Percentiles rank a stretch among this genome's conserved stretches.
Evolutionary conservation across 2,797 vertebrate genomes (phyloP).

Genomic region (Saguinus oedipus): DNA sequence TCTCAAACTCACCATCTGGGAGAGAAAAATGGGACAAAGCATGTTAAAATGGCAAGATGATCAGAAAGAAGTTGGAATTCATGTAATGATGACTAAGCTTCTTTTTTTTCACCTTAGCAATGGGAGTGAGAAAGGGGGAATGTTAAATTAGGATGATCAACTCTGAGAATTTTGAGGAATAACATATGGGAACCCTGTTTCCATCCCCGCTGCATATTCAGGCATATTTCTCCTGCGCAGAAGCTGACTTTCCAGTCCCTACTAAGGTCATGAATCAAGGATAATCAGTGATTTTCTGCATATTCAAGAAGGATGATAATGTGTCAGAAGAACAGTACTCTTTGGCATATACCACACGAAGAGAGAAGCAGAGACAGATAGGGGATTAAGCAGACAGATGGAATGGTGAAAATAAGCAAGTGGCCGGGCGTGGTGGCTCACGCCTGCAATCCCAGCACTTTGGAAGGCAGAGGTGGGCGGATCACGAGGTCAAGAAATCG

Average conservation of each 20-base stretch:
- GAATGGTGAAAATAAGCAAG: background rate
- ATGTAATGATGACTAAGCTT: background rate
- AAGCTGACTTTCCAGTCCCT: background rate
- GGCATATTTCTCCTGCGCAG: background rate
- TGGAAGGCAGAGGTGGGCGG: too few species aligned
- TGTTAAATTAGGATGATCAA: background rate
- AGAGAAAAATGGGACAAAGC: background rate
- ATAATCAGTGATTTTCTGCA: background rate
- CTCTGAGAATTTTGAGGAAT: background rate
- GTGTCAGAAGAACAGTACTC: background rate
- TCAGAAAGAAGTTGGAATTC: background rate
- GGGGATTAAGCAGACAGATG: background rate
- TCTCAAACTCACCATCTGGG: slow-evolving; percentile 12
- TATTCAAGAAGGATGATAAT: background rate
- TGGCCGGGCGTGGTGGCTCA: too few species aligned
- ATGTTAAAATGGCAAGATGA: background rate
- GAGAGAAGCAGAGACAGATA: background rate
- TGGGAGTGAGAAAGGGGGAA: background rate
- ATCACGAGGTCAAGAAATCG: too few species aligned
- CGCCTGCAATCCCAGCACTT: too few species aligned
- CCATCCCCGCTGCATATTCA: accelerated
- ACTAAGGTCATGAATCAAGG: background rate
- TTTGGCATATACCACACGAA: background rate
- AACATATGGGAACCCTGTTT: background rate
- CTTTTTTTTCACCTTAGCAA: background rate